A percentile compares a stretch with the other conserved stretches of the same genome.
Conservation (phyloP, 1,140 invertebrate genomes). For the Sitodiplosis mosellana region DNA sequence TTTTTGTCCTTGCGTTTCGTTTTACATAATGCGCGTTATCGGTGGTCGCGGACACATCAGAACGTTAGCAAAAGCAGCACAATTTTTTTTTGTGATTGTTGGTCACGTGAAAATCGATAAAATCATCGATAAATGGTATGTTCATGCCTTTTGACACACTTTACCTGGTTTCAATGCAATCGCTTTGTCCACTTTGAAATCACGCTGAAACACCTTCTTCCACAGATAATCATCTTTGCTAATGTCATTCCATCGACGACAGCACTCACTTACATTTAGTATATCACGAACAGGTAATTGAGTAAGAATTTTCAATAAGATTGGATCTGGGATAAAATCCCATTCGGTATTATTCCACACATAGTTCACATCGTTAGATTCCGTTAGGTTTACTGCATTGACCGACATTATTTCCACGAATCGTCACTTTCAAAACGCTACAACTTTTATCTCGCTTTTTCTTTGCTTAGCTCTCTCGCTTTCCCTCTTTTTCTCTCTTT, state of each 20-base stretch:
- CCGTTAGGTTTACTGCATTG: too few relatives aligned
- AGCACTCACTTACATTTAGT: slow-evolving; percentile 32
- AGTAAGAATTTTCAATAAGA: slow-evolving; percentile 46
- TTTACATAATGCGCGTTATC: background rate
- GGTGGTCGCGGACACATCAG: too few relatives aligned
- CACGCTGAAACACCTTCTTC: slow-evolving; percentile 43
- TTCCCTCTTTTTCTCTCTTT: too few relatives aligned
- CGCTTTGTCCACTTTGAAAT: slow-evolving; percentile 42
- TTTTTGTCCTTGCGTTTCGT: background rate
- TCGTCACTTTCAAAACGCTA: too few relatives aligned
- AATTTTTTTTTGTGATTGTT: too few relatives aligned
- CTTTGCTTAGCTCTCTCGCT: too few relatives aligned
- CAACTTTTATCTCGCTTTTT: too few relatives aligned
- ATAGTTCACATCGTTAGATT: too few relatives aligned
- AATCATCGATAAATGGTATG: too few relatives aligned
- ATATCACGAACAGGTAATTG: slow-evolving; percentile 39
- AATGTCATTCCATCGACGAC: slow-evolving; percentile 38
- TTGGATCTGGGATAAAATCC: slow-evolving; percentile 45
- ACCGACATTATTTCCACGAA: too few relatives aligned
- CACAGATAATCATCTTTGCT: slow-evolving; percentile 48
- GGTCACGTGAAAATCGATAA: too few relatives aligned
- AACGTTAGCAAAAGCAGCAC: background rate
- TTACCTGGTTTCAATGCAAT: slow-evolving; percentile 44
- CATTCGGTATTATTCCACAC: slow-evolving; percentile 18
- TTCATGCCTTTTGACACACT: too few relatives aligned